These are phyloP conservation scores for Chroicocephalus ridibundus DNA, from an alignment of 2,113 vertebrate genomes.

Conservation along the genomic window DNA sequence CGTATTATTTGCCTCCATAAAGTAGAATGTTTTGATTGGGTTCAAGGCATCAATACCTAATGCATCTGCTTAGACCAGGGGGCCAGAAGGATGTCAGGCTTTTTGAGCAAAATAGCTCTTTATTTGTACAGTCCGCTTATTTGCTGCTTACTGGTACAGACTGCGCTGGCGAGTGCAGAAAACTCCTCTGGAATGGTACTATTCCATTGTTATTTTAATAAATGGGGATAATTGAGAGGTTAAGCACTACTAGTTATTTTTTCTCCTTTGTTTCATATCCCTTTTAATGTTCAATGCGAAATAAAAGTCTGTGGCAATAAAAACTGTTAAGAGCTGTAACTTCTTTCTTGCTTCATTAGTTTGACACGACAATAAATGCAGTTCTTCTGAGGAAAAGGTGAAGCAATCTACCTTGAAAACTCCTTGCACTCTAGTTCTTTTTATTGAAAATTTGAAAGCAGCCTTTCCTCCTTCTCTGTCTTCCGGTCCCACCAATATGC, in stretches of 20 bases:
- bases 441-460: not conserved
- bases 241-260: not conserved
- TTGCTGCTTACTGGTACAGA: not conserved
- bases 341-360: constrained; percentile 24
- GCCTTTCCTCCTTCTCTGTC: not conserved
- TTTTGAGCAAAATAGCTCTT: not conserved
- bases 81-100: not conserved
- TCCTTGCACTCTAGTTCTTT: not conserved
- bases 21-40: not conserved
- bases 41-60: not conserved
- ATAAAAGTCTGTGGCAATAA: constrained; percentile 57
- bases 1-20: constrained; percentile 50
- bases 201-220: constrained; percentile 1
- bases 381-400: not conserved
- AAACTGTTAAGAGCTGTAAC: constrained; percentile 45
- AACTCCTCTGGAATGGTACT: not conserved
- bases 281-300: constrained; percentile 49
- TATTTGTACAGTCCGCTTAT: not conserved
- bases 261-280: not conserved
- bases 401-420: constrained; percentile 8
- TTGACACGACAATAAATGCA: constrained; percentile 37
- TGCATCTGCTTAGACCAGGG: not conserved
- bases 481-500: not conserved
- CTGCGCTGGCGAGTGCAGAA: not conserved
- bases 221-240: not conserved